Evolutionary conservation across 2,797 vertebrate species (phyloP).

Genomic region (Spea hammondii): DNA sequence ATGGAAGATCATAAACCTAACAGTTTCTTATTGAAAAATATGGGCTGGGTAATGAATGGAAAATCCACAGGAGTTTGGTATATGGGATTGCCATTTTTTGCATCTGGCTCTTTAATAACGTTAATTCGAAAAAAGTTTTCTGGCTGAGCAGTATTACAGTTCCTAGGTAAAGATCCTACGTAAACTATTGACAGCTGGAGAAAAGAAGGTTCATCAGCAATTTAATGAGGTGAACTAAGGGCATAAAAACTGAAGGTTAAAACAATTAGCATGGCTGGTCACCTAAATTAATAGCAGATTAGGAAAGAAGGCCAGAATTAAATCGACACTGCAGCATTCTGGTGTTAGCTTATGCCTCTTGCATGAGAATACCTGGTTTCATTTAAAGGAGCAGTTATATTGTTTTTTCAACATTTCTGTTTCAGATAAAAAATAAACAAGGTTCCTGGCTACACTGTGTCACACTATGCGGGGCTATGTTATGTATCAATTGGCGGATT

Average conservation of each 20-base stretch:
- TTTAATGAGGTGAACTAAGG: conserved; percentile 50
- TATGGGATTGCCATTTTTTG: neutral
- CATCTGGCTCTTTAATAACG: neutral
- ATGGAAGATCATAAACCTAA: too few relatives aligned
- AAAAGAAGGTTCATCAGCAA: conserved; percentile 46
- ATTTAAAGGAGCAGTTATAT: too few relatives aligned
- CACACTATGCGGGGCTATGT: too few relatives aligned
- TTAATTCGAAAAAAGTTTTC: neutral
- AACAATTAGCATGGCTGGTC: conserved; percentile 48
- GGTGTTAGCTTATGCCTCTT: conserved; percentile 10
- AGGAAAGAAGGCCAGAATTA: conserved; percentile 34
- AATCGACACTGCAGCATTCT: conserved; percentile 20
- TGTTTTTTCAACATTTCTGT: too few relatives aligned
- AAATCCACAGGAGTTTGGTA: too few relatives aligned
- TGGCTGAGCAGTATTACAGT: conserved; percentile 15
- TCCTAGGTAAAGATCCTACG: conserved; percentile 24
- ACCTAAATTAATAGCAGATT: conserved; percentile 41
- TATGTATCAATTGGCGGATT: too few relatives aligned
- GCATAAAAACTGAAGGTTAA: conserved; percentile 51
- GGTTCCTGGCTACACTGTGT: too few relatives aligned
- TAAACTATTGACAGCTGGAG: conserved; percentile 48
- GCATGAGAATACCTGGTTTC: too few relatives aligned
- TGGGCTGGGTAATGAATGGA: too few relatives aligned
- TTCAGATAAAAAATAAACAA: too few relatives aligned
- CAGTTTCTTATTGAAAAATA: too few relatives aligned